Conservation (phyloP, 2,113 vertebrate species). For the Falco punctatus region DNA sequence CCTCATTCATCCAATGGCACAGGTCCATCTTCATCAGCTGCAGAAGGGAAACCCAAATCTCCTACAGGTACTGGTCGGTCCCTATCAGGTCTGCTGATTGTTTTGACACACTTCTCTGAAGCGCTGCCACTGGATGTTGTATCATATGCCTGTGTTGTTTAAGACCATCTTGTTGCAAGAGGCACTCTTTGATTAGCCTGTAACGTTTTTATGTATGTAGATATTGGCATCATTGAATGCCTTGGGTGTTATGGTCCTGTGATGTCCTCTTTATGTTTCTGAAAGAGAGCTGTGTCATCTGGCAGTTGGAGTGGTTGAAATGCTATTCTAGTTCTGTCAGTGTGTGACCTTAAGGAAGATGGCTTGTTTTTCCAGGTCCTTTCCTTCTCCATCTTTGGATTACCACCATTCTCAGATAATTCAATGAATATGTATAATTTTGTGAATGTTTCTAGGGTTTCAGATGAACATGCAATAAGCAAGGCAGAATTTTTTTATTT, state of each 20-base stretch:
- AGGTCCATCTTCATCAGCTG: neutral
- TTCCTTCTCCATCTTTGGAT: neutral
- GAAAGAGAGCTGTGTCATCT: neutral
- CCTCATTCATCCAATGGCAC: neutral
- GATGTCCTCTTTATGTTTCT: neutral
- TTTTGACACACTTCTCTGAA: neutral
- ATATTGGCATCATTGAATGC: neutral
- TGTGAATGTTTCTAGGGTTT: neutral
- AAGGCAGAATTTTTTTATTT: neutral
- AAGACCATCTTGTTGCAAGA: neutral
- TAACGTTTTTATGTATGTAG: neutral
- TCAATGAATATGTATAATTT: neutral
- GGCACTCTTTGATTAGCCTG: neutral
- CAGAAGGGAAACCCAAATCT: neutral
- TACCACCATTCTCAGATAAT: neutral
- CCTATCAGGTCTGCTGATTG: neutral
- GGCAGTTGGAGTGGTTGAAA: neutral
- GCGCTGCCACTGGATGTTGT: neutral
- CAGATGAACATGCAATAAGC: neutral
- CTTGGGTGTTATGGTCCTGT: neutral
- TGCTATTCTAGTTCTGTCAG: neutral
- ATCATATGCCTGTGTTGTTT: neutral
- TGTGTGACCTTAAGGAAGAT: neutral
- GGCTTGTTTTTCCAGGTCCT: neutral
- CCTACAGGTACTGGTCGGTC: conserved; percentile 56